Evolutionary conservation across 2,888 invertebrate species (phyloP).

Genomic region (Apamea monoglypha): DNA sequence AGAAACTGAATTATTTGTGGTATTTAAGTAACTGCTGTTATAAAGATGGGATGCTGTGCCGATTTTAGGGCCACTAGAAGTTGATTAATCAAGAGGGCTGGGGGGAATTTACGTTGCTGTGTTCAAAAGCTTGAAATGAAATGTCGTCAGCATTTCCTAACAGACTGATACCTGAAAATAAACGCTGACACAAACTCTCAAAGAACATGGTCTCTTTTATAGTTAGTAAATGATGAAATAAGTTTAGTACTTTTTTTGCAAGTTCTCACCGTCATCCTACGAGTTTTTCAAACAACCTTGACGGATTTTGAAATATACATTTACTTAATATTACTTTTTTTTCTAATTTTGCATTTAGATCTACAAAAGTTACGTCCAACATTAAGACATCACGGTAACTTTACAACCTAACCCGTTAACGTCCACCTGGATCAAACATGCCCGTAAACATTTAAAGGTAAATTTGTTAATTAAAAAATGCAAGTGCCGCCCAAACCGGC

Average conservation of each 20-base stretch:
- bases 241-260: background rate
- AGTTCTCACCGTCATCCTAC: background rate
- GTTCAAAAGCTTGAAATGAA: background rate
- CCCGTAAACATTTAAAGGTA: slow-evolving; percentile 47
- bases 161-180: background rate
- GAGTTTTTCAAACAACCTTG: background rate
- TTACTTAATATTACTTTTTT: background rate
- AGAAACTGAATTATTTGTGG: background rate
- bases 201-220: background rate
- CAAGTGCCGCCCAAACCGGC: slow-evolving; percentile 66
- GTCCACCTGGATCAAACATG: slow-evolving; percentile 48
- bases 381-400: slow-evolving; percentile 51
- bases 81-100: background rate
- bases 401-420: slow-evolving; percentile 51
- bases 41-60: background rate
- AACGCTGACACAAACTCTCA: background rate
- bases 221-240: background rate
- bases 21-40: background rate
- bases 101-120: background rate
- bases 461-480: slow-evolving; percentile 69
- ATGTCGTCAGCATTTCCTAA: background rate
- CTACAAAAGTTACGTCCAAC: slow-evolving; percentile 9
- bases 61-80: background rate
- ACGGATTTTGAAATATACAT: background rate
- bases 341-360: background rate